Evolutionary conservation across 2,113 vertebrate genomes (phyloP).

Genomic region (Raja brachyura): DNA sequence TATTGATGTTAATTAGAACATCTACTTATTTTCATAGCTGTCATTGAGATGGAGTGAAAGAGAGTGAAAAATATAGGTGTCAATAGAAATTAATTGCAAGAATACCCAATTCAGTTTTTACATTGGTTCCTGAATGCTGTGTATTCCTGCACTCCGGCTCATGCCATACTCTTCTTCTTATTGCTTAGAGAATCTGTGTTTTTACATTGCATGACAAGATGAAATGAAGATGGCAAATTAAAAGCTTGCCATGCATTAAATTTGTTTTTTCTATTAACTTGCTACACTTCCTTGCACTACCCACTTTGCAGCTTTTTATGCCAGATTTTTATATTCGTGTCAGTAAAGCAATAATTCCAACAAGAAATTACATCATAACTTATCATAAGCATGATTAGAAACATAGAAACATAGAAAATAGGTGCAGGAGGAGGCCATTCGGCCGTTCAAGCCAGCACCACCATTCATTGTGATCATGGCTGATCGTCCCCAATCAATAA

Average conservation of each 20-base stretch:
- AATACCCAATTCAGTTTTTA: neutral
- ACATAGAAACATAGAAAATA: no score
- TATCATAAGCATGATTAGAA: neutral
- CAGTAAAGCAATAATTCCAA: neutral
- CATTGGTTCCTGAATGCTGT: neutral
- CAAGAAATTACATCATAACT: neutral
- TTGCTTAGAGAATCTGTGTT: neutral
- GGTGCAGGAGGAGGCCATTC: no score
- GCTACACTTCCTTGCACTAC: neutral
- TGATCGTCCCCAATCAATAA: no score
- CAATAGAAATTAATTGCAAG: neutral
- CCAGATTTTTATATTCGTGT: neutral
- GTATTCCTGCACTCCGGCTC: neutral
- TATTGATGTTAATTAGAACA: neutral
- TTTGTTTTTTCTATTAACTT: neutral
- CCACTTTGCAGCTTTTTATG: neutral
- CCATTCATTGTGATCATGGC: no score
- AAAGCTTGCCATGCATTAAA: neutral
- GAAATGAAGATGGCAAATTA: neutral
- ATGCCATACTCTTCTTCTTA: neutral
- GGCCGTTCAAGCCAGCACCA: no score
- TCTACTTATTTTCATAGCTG: neutral
- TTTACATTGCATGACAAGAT: neutral
- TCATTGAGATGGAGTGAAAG: neutral
- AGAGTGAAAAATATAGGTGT: neutral